Conservation (phyloP, 2,888 invertebrate genomes). For the Silvanus unidentatus region DNA sequence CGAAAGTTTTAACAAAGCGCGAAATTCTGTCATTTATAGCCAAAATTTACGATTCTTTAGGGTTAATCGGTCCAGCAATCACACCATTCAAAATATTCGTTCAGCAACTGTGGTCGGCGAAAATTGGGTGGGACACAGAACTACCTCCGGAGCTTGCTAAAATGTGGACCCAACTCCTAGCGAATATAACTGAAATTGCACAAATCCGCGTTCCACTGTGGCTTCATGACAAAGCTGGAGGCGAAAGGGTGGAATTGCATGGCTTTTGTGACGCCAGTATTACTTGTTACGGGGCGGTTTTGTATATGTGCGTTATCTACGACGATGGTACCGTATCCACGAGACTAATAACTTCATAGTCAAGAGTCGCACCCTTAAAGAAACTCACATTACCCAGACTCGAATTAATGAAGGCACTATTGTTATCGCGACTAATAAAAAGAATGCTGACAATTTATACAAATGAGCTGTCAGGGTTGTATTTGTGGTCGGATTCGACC, state of each 20-base stretch:
- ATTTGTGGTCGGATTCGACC: too few species aligned
- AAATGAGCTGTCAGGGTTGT: too few species aligned
- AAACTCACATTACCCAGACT: background rate
- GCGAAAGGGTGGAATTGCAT: background rate
- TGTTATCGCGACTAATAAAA: too few species aligned
- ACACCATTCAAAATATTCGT: conserved; percentile 2
- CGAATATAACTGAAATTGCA: background rate
- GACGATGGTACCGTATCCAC: background rate
- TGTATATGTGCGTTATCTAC: background rate
- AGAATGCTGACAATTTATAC: too few species aligned
- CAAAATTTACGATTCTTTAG: conserved; percentile 5
- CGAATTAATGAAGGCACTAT: too few species aligned
- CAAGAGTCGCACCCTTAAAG: background rate
- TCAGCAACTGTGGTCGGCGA: background rate
- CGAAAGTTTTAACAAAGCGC: background rate
- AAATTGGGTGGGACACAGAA: background rate
- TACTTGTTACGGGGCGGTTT: background rate
- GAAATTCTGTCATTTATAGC: conserved; percentile 2
- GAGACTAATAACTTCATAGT: background rate
- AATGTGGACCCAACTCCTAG: background rate
- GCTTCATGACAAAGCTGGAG: background rate
- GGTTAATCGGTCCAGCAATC: conserved; percentile 1
- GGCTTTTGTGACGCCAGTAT: background rate
- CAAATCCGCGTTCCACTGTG: background rate
- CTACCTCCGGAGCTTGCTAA: background rate